These are phyloP conservation scores for Antechinus stuartii DNA, from an alignment of 2,113 vertebrate species.

Conservation along the genomic window DNA sequence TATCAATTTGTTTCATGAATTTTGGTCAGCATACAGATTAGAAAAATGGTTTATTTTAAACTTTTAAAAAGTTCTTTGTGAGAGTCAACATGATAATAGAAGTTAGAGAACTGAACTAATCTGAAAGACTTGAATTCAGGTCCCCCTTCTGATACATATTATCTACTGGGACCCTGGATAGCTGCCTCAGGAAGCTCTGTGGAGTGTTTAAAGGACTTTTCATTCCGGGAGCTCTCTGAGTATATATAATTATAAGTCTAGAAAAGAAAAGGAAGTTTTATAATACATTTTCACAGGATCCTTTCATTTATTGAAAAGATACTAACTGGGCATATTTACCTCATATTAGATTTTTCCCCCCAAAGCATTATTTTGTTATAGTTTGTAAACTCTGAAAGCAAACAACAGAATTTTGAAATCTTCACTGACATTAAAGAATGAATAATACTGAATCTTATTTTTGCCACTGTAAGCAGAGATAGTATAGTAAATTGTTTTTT, in stretches of 20 bases:
- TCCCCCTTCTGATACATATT: not conserved
- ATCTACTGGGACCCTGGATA: not conserved
- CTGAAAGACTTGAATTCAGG: not conserved
- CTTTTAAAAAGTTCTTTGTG: not conserved
- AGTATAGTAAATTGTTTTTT: not conserved
- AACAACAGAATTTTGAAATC: not conserved
- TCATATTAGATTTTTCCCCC: not conserved
- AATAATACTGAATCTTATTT: not conserved
- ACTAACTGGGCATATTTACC: not conserved
- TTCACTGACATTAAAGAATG: not conserved
- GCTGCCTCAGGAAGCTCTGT: not conserved
- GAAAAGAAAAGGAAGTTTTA: not conserved
- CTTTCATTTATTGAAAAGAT: not conserved
- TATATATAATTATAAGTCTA: not conserved
- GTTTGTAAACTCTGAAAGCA: not conserved
- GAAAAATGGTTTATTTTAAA: not conserved
- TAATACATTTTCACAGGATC: not conserved
- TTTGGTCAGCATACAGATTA: not conserved
- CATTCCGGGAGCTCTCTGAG: not conserved
- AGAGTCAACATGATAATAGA: not conserved
- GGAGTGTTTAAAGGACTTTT: not conserved
- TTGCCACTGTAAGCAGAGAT: not conserved
- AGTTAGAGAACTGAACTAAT: not conserved
- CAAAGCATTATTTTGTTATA: not conserved
- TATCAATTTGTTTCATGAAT: not conserved